phyloP scores from a whole-genome alignment of 2,888 invertebrate genomes.

The Bugulina stolonifera region DNA sequence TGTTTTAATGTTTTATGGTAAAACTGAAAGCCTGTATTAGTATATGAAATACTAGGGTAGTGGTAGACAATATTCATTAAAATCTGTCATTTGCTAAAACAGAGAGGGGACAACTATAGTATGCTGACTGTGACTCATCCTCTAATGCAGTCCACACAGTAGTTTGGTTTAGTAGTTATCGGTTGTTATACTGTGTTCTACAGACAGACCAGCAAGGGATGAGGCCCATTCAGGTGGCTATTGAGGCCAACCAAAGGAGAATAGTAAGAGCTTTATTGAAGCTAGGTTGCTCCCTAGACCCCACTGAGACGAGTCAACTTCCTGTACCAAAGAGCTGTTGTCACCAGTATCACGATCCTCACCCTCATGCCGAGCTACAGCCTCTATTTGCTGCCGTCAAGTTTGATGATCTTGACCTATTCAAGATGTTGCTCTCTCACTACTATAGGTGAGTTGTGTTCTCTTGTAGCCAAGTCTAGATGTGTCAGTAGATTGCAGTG shows the following conservation, averaged over 20 bases:
- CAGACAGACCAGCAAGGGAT: slow-evolving; percentile 43
- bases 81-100: too few species aligned
- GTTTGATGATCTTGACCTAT: slow-evolving; percentile 42
- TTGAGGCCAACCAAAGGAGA: slow-evolving; percentile 37
- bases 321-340: slow-evolving; percentile 36
- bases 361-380: slow-evolving; percentile 48
- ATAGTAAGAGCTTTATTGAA: slow-evolving; percentile 39
- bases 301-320: slow-evolving; percentile 33
- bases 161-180: too few species aligned
- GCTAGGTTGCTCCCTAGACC: slow-evolving; percentile 45
- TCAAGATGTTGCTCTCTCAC: slow-evolving; percentile 39
- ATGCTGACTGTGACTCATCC: too few species aligned
- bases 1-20: too few species aligned
- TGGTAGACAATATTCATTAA: too few species aligned
- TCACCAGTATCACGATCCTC: slow-evolving; percentile 40
- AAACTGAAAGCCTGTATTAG: too few species aligned
- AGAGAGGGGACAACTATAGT: too few species aligned
- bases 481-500: too few species aligned
- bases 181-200: too few species aligned
- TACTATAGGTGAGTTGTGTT: slow-evolving; percentile 32
- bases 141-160: too few species aligned
- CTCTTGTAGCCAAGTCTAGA: too few species aligned
- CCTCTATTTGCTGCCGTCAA: slow-evolving; percentile 46
- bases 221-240: slow-evolving; percentile 42
- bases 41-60: too few species aligned